phyloP scores from a whole-genome alignment of 2,888 invertebrate genomes.

The Clepsis dumicolana region DNA sequence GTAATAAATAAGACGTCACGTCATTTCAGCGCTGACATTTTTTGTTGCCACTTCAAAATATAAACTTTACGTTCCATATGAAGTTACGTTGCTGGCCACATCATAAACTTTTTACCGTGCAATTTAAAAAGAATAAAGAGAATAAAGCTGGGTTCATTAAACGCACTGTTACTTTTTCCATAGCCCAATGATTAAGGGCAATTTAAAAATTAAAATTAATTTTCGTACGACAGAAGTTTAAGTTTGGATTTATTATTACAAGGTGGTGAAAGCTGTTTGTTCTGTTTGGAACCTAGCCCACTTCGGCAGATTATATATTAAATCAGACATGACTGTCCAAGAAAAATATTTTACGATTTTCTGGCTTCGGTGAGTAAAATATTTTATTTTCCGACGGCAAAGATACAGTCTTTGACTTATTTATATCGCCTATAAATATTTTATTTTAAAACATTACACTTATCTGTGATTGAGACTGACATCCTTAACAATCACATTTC shows the following conservation, averaged over 20 bases:
- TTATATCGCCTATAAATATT: not conserved
- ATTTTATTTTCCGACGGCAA: not conserved
- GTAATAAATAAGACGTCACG: slow-evolving; percentile 32
- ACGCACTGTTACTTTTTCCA: slow-evolving; percentile 40
- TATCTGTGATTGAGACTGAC: not conserved
- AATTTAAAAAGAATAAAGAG: slow-evolving; percentile 36
- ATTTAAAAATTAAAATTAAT: not conserved
- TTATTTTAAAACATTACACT: no score
- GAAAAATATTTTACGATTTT: slow-evolving; percentile 5
- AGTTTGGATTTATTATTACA: not conserved
- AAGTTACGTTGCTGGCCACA: slow-evolving; percentile 34
- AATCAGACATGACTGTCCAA: not conserved
- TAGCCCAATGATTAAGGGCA: slow-evolving; percentile 27
- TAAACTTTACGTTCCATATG: slow-evolving; percentile 15
- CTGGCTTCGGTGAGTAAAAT: not conserved
- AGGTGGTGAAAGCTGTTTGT: not conserved
- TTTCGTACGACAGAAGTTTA: not conserved
- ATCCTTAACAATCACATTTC: not conserved
- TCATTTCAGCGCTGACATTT: slow-evolving; percentile 11
- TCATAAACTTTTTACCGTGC: slow-evolving; percentile 40
- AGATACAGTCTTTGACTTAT: not conserved
- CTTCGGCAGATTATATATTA: slow-evolving; percentile 1
- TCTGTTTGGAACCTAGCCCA: slow-evolving; percentile 7
- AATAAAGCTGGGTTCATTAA: slow-evolving; percentile 37
- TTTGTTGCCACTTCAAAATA: slow-evolving; percentile 37